Base-by-base conservation (phyloP, 2,888 invertebrate genomes). In the Heterodera filipjevi region DNA sequence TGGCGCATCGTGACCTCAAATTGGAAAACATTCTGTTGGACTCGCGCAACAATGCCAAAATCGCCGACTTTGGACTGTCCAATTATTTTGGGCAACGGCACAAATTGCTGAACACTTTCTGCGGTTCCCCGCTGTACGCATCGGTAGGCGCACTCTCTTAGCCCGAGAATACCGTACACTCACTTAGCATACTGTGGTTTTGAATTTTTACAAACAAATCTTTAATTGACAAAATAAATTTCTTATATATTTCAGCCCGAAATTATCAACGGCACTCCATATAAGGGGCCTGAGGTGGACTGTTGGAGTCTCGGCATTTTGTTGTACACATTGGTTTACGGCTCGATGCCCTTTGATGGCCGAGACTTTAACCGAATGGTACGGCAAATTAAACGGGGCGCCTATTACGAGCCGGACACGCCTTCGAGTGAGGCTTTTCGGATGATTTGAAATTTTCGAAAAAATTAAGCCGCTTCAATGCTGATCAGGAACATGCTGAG, bases 341-440 rank as follows among this genome's bases (percentile, higher is more conserved):
- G 98, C 86, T 96, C 97, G 83, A 99, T 99, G 99, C 99, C 92
- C 77, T 98, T 98, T 90, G 98, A 98, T 91, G 98, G 98, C 81
- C 95, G 95, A 82, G 83, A 98, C 91, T 98, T 98, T 91, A 96
- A 96, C 91, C 93, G 95, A 87, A 93, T 99, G 89, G 96, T 76
- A 33, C 53, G 70, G 22, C 66, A 76, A 44, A 76, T 76, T 22
- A 76, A 76, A n/a, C 53, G 59, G 46, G 78, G 79, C 8, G 96
- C 96, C 90, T 99, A 97, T 90, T 96, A 95, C 89, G 97, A 98
- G 91, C 98, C 98, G 71, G 94, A 94, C 87, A 94, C 93, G 86
- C 95, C 95, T 70, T 96, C 97, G 46, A 78, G 74, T 78, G 33
- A n/a, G 19, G 44, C 22, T n/a, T n/a, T n/a, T n/a, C n/a, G n/a